Evolutionary conservation across 2,113 vertebrate genomes (phyloP), one percentile per base, ranked within the genome.

Genomic region (Varanus komodoensis): DNA sequence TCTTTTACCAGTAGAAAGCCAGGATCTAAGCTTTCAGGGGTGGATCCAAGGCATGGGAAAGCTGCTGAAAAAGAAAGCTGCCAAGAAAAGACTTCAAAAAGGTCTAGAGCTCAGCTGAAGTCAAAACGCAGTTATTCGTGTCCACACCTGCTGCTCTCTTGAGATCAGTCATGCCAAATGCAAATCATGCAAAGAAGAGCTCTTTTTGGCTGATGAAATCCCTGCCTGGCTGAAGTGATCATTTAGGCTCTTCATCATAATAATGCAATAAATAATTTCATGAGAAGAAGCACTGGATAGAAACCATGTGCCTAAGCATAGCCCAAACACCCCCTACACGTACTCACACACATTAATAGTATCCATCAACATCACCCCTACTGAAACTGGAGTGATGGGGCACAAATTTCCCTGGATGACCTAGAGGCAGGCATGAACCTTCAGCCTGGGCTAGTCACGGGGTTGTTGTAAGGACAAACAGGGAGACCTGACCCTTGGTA

Each of bases 201-300:
- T 29, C 48, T 84, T 29, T 68, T 0, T 17, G 74, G 19, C 71
- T 77, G 84, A 86, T 64, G 11, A 91, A 50, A 48, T 90, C 91
- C 86, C 84, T 74, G 83, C 91, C 90, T 92, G 91, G 89, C 90
- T 92, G 87, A 91, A 93, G 92, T 82, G n/a, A 50, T 61, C 4
- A 2, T 91, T 90, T 44, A 25, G 92, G 87, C 91, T 61, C 91
- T 95, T 90, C 86, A 91, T 88, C 9, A 57, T 86, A 95, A 95
- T 93, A 21, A 21, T 90, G 88, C 89, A 92, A 6, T 5, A 94
- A 96, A 96, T 94, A 64, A 83, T 87, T 78, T 86, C 94, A 90
- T 94, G 92, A 94, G 96, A 96, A 95, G 71, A 64, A 48, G 95
- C 91, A 89, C 87, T 91, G 96, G 95, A 94, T 92, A 90, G 94